Conservation (phyloP, 2,888 invertebrate species). For the Linyphia triangularis region DNA sequence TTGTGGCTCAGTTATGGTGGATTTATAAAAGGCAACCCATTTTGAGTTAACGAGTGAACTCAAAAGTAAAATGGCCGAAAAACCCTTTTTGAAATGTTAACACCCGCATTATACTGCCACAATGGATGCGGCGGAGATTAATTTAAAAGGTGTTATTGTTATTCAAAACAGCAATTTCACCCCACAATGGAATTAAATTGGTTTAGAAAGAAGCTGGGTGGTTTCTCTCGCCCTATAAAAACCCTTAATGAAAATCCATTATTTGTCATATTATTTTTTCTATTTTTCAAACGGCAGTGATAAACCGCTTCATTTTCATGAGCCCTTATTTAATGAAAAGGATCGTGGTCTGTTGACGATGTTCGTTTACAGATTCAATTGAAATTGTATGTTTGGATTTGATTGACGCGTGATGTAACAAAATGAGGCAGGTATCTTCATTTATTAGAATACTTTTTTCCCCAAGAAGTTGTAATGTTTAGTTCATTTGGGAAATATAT, state of each 20-base stretch:
- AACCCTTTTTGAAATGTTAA: slow-evolving; percentile 40
- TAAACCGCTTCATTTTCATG: slow-evolving; percentile 29
- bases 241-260: slow-evolving; percentile 58
- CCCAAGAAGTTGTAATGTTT: no score
- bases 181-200: slow-evolving; percentile 71
- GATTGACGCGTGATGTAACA: neutral
- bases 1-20: neutral
- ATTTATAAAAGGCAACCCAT: slow-evolving; percentile 55
- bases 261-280: slow-evolving; percentile 44
- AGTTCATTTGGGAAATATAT: no score
- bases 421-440: neutral
- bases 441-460: neutral
- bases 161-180: slow-evolving; percentile 70
- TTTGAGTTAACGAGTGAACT: slow-evolving; percentile 61
- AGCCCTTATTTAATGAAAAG: neutral
- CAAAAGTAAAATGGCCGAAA: slow-evolving; percentile 50
- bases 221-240: slow-evolving; percentile 18
- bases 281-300: slow-evolving; percentile 18
- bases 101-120: slow-evolving; percentile 58
- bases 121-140: slow-evolving; percentile 65
- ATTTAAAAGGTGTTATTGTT: slow-evolving; percentile 66
- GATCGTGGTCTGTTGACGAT: neutral
- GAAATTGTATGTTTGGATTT: neutral
- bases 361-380: neutral
- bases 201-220: slow-evolving; percentile 32